Base-by-base conservation (phyloP, 2,888 invertebrate species). In the Watsonalla binaria region DNA sequence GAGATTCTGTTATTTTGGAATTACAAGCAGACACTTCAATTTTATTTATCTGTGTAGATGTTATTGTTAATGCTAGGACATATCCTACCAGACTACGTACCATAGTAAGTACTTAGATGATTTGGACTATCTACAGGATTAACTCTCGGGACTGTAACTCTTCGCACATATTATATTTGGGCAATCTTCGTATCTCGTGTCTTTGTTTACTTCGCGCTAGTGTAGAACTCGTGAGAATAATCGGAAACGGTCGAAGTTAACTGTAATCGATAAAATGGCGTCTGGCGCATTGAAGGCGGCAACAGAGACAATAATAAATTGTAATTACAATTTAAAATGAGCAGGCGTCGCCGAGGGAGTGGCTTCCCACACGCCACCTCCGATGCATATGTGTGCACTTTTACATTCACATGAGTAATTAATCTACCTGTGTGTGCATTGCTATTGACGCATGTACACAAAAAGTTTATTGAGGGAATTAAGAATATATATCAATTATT, bases 321-420 rank as follows among this genome's bases (percentile, higher is more conserved):
- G 89, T 89, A 89, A 90, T 90, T 90, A 90, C 90, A 90, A 89
- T 90, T 90, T 90, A 88, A 90, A 90, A 90, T 90, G 89, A 90
- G 89, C 90, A 84, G 90, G 90, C 89, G 89, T 80, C 82, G 81
- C 75, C 78, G 86, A 67, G 86, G 89, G 90, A 76, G 89, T 80
- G 88, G 89, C 87, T 80, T 80, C 72, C 82, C 81, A 71, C 76
- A 72, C 78, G 72, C 68, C 77, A 72, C 49, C 82, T 82, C 71
- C 70, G 56, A 69, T 78, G 67, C 82, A 76, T 77, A 74, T 84
- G 83, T 82, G 82, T 86, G 85, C 82, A 85, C 76, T 86, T 85
- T 86, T 86, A 76, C 75, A 70, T 68, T 68, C 74, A 71, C 74
- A 70, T 70, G 82, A 74, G 78, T 80, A 84, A 83, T 82, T 79